phyloP scores from a whole-genome alignment of 2,888 invertebrate genomes.

The Trichopria drosophilae region DNA sequence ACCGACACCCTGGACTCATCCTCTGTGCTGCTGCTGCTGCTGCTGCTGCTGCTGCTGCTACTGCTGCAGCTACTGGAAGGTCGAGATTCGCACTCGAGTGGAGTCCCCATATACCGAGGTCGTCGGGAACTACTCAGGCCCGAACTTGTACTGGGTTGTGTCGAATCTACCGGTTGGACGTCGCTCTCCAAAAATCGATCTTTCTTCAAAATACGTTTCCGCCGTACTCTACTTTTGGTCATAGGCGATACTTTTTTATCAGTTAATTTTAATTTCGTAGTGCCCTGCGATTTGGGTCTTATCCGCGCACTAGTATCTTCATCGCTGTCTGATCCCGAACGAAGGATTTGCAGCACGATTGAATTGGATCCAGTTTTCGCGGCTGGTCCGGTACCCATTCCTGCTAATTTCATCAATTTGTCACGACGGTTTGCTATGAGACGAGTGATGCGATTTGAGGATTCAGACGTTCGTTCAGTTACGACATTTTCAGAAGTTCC shows the following conservation, averaged over 20 bases:
- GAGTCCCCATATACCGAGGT: conserved; percentile 33
- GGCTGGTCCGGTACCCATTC: conserved; percentile 46
- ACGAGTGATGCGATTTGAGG: conserved; percentile 72
- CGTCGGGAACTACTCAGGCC: conserved; percentile 46
- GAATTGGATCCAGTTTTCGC: too few relatives aligned
- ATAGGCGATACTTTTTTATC: too few relatives aligned
- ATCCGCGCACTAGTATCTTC: too few relatives aligned
- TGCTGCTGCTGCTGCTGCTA: conserved; percentile 34
- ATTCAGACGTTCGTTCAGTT: conserved; percentile 55
- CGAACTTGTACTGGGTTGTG: conserved; percentile 55
- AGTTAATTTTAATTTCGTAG: too few relatives aligned
- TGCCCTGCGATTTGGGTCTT: too few relatives aligned
- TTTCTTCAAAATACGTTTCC: too few relatives aligned
- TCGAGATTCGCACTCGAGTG: conserved; percentile 33
- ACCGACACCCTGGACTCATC: conserved; percentile 31
- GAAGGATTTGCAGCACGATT: too few relatives aligned
- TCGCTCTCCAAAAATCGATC: too few relatives aligned
- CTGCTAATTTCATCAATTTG: conserved; percentile 67
- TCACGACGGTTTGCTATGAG: conserved; percentile 73
- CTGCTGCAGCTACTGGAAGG: conserved; percentile 35
- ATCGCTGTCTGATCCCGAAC: too few relatives aligned
- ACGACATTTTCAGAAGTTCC: conserved; percentile 39
- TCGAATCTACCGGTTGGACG: conserved; percentile 40
- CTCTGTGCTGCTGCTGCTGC: conserved; percentile 40
- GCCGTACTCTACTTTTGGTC: too few relatives aligned